Percentiles rank a stretch among this genome's conserved stretches.
Evolutionary conservation across 2,113 vertebrate genomes (phyloP).

Genomic region (Mesoclemmys tuberculata): DNA sequence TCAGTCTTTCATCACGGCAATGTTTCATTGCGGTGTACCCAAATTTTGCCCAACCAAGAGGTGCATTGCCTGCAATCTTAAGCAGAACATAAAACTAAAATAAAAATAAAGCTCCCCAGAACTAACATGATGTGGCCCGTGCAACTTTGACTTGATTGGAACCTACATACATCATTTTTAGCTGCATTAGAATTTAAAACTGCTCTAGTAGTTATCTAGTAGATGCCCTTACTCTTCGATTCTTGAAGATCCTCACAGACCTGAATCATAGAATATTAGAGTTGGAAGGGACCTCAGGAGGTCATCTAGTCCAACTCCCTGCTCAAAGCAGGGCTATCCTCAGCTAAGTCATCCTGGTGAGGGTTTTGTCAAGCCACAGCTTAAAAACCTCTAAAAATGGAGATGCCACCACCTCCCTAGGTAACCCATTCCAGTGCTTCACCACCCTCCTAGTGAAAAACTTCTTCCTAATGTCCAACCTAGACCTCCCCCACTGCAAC

Average conservation of each 20-base stretch:
- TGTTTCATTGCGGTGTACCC: accelerated
- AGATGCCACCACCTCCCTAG: no score
- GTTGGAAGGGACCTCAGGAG: no score
- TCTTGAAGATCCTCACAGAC: not conserved
- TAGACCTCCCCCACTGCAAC: no score
- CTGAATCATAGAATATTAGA: no score
- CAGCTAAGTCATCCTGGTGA: no score
- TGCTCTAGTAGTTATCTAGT: not conserved
- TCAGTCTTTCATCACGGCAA: accelerated
- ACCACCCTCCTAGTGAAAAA: no score
- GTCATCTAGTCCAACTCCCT: no score
- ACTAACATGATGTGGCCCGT: not conserved
- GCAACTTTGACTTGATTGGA: not conserved
- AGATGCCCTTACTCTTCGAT: not conserved
- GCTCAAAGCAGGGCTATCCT: no score
- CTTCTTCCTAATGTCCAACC: no score
- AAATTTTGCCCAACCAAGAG: not conserved
- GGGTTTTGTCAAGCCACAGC: no score
- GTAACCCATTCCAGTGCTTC: no score
- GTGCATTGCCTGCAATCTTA: accelerated
- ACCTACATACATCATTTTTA: not conserved
- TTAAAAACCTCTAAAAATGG: no score
- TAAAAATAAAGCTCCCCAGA: not conserved
- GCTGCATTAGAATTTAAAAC: not conserved
- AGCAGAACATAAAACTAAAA: not conserved